These are phyloP conservation scores for Oncorhynchus kisutch DNA, from an alignment of 2,113 vertebrate species.

Conservation along the genomic window DNA sequence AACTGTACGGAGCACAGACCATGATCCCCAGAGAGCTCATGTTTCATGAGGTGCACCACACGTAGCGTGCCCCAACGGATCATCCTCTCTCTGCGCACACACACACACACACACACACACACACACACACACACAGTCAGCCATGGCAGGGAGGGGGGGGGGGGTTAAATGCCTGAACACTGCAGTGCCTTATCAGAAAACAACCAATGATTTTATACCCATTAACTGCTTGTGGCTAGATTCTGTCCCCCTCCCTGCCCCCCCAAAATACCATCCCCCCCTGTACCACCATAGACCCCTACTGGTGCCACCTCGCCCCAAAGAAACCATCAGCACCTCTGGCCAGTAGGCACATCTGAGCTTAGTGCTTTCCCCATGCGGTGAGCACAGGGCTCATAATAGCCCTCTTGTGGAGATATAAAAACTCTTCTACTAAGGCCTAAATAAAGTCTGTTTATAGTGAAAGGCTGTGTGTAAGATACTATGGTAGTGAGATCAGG, in stretches of 20 bases:
- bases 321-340: too few species aligned
- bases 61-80: conserved; percentile 62
- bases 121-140: background rate
- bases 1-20: conserved; percentile 85
- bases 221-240: conserved; percentile 29
- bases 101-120: background rate
- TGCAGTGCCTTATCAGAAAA: conserved; percentile 57
- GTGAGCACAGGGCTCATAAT: background rate
- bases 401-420: background rate
- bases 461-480: background rate
- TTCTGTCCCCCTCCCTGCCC: background rate
- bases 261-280: background rate
- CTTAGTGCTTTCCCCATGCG: background rate
- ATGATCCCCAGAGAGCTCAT: conserved; percentile 87
- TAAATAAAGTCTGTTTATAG: background rate
- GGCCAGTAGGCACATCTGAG: background rate
- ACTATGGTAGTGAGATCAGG: background rate
- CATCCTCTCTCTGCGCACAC: background rate
- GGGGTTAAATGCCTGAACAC: conserved; percentile 26
- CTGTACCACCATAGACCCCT: background rate
- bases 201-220: conserved; percentile 29
- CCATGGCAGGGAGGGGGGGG: conserved; percentile 2
- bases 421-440: background rate
- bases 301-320: background rate
- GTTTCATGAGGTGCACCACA: conserved; percentile 90